phyloP scores from a whole-genome alignment of 2,888 invertebrate genomes.

The Sericinus montela region DNA sequence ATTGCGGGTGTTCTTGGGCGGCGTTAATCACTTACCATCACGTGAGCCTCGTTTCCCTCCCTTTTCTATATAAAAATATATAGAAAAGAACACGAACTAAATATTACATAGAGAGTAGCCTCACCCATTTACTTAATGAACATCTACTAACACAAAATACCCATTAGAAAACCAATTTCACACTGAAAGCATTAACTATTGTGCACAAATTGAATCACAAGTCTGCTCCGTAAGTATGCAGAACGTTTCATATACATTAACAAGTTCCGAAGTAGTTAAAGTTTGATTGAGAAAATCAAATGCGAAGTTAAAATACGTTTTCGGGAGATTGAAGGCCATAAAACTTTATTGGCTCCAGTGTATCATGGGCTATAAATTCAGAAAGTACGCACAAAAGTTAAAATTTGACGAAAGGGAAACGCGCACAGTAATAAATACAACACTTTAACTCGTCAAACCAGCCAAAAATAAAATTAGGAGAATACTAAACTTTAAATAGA shows the following conservation, averaged over 20 bases:
- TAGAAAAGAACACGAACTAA: no score
- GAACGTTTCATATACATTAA: constrained; percentile 37
- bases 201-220: constrained; percentile 15
- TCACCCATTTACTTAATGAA: constrained; percentile 8
- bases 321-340: constrained; percentile 38
- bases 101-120: not conserved
- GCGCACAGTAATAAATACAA: no score
- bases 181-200: constrained; percentile 2
- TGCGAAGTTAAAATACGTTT: constrained; percentile 42
- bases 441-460: no score
- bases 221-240: constrained; percentile 25
- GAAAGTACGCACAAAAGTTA: constrained; percentile 28
- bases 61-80: no score
- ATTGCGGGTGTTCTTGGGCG: no score
- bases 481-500: no score
- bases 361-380: constrained; percentile 46
- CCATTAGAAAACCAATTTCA: constrained; percentile 14
- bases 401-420: no score
- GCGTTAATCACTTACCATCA: no score
- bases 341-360: constrained; percentile 50
- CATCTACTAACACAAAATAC: constrained; percentile 4
- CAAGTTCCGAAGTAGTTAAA: constrained; percentile 44
- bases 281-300: constrained; percentile 38
- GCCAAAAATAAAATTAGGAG: no score
- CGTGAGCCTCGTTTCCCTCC: no score